Percentiles rank a stretch among this genome's conserved stretches.
These are phyloP conservation scores for Eucidaris tribuloides DNA, from an alignment of 35 echinoderm and acorn worm species.

Conservation along the genomic window DNA sequence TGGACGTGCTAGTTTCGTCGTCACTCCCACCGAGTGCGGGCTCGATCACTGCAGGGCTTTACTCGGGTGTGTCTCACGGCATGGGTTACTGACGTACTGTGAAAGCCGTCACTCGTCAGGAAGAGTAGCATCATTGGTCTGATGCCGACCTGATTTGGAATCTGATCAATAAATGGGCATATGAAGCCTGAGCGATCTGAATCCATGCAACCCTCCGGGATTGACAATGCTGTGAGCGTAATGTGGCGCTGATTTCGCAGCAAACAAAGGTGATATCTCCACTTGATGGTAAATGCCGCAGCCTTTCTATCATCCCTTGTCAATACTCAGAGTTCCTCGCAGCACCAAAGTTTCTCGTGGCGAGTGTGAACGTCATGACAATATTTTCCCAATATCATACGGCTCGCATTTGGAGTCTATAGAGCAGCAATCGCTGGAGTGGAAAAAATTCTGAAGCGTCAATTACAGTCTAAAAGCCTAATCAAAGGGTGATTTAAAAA, in stretches of 20 bases:
- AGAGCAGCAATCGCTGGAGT: slow-evolving; percentile 56
- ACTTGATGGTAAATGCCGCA: slow-evolving; percentile 47
- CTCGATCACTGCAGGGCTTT: slow-evolving; percentile 78
- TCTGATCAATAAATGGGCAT: slow-evolving; percentile 92
- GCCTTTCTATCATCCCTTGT: slow-evolving; percentile 65
- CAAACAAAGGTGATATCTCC: slow-evolving; percentile 47
- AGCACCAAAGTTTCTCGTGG: slow-evolving; percentile 91
- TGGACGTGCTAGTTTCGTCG: slow-evolving; percentile 60
- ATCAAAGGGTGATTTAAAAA: not conserved
- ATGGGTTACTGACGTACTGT: slow-evolving; percentile 44
- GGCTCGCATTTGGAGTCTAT: slow-evolving; percentile 75
- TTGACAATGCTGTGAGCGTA: slow-evolving; percentile 91
- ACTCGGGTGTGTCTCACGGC: slow-evolving; percentile 76
- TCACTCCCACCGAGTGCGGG: slow-evolving; percentile 90
- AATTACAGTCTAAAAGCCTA: not conserved
- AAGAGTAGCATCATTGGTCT: not conserved
- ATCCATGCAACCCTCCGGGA: slow-evolving; percentile 87
- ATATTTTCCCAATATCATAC: slow-evolving; percentile 72
- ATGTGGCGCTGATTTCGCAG: slow-evolving; percentile 65
- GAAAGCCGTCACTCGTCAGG: not conserved
- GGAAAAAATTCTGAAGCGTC: slow-evolving; percentile 42
- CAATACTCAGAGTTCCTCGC: slow-evolving; percentile 79
- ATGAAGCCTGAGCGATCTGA: slow-evolving; percentile 79
- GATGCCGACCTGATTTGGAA: slow-evolving; percentile 42
- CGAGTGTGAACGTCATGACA: slow-evolving; percentile 55